Evolutionary conservation across 2,113 vertebrate genomes (phyloP), one percentile per base, ranked within the genome.

Genomic region (Circaetus gallicus): DNA sequence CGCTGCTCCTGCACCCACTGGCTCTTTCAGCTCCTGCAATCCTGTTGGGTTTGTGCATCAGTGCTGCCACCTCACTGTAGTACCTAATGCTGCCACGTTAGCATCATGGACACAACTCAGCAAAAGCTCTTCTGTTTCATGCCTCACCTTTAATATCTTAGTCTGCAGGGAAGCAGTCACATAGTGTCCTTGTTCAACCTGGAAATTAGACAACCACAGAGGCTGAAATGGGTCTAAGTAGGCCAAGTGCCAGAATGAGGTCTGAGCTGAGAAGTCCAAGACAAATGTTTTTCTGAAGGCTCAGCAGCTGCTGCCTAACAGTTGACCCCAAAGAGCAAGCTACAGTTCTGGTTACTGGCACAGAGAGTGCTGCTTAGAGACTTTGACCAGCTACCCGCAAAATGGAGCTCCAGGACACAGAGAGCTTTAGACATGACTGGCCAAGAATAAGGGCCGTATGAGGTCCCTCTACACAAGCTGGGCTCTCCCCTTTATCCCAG

Each of bases 251-350:
- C 93, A 97, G 83, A 56, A 93, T 86, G 89, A 95, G 82, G 83
- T 91, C 77, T 89, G 49, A 95, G 93, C 56, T 58, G 49, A 79
- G 65, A 92, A 72, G 79, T 89, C 95, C 95, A 97, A 96, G 85
- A 87, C 40, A 97, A 96, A 96, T 94, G 84, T 96, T 96, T 93
- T 93, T 52, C 56, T 76, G 82, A 93, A 61, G 43, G 24, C 92
- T 89, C 63, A 43, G 82, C 65, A 89, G 69, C 82, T 91, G 72
- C 72, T 84, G 90, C 82, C 70, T 76, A 96, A 66, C 7, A 79
- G 63, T 34, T 95, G 88, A 93, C 90, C 90, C 59, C 65, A 90
- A 93, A 86, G 63, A 93, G 85, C 38, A 58, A 11, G 32, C 32
- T 66, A 52, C 72, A 26, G 59, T 84, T 92, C 67, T 78, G 83